Conservation (phyloP, 35 echinoderm and acorn worm species). For the Heliocidaris tuberculata region DNA sequence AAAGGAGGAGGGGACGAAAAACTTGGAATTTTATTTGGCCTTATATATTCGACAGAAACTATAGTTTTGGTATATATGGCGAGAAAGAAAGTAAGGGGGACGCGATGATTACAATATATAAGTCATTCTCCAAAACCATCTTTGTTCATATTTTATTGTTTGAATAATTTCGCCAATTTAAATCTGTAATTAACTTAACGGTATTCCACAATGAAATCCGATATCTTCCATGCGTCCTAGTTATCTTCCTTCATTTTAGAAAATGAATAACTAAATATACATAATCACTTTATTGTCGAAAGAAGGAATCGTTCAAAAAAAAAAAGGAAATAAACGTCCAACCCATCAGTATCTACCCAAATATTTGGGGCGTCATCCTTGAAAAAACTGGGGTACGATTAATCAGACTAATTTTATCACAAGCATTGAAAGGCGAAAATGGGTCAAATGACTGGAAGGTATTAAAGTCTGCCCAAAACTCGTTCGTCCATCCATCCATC, state of each 20-base stretch:
- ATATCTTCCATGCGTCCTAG: neutral
- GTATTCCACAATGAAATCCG: neutral
- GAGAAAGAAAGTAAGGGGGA: neutral
- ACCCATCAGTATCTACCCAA: too few relatives aligned
- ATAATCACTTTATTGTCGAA: neutral
- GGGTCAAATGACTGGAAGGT: conserved; percentile 1
- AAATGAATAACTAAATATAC: neutral
- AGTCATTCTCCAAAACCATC: neutral
- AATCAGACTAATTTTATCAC: conserved; percentile 18
- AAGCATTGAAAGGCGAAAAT: neutral
- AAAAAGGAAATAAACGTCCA: neutral
- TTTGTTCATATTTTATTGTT: neutral
- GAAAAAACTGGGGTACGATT: neutral
- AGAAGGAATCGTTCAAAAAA: neutral
- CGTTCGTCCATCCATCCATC: neutral
- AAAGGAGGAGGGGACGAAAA: too few relatives aligned
- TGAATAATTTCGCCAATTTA: neutral
- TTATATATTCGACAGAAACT: too few relatives aligned
- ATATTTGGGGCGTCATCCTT: neutral
- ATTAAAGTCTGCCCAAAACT: neutral
- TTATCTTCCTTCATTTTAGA: neutral
- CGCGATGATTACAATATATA: neutral
- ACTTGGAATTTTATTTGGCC: too few relatives aligned
- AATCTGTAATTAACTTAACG: neutral
- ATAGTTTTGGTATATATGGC: too few relatives aligned